Conservation (phyloP, 2,797 vertebrate species). For the Mus spretus region DNA sequence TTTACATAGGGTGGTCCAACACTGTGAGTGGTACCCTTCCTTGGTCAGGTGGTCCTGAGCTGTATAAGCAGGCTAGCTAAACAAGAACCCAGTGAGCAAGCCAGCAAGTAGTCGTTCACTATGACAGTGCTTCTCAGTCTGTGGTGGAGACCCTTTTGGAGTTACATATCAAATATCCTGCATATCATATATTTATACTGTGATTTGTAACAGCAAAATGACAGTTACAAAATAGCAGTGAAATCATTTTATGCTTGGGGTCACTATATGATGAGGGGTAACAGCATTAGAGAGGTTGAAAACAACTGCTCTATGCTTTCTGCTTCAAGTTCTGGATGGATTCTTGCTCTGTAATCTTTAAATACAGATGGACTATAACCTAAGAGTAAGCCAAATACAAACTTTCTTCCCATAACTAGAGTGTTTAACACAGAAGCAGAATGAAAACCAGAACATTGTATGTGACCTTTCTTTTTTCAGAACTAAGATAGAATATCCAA, state of each 20-base stretch:
- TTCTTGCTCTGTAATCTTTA: neutral
- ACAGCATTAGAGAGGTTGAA: neutral
- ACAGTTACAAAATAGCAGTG: neutral
- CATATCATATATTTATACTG: neutral
- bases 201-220: neutral
- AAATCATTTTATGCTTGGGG: neutral
- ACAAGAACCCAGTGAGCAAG: neutral
- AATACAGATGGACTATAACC: too few species aligned
- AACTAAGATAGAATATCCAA: neutral
- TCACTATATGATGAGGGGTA: neutral
- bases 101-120: too few species aligned
- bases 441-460: neutral
- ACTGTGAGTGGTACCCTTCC: too few species aligned
- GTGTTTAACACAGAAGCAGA: neutral
- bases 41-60: too few species aligned
- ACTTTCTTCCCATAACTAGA: neutral
- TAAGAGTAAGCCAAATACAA: neutral
- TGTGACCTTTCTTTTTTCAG: neutral
- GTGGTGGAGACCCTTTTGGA: neutral
- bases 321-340: neutral
- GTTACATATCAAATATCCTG: neutral
- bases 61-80: neutral
- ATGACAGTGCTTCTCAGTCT: neutral
- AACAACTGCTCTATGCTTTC: neutral
- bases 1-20: neutral